Evolutionary conservation across 1,140 invertebrate genomes (phyloP).

Genomic region (Aphis craccivora): DNA sequence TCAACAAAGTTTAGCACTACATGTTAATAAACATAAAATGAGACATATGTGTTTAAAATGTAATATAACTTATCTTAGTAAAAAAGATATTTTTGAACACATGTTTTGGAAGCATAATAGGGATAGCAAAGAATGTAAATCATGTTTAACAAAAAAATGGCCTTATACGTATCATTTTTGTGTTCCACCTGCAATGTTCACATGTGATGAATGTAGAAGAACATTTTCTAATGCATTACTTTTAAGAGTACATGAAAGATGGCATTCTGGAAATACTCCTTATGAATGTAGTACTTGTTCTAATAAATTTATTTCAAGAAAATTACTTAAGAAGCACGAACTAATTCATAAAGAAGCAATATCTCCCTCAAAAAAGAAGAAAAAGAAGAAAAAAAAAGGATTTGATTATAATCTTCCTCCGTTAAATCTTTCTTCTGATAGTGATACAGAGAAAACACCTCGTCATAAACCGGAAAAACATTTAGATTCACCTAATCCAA

Average conservation of each 20-base stretch:
- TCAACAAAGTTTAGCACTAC: conserved; percentile 80
- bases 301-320: conserved; percentile 82
- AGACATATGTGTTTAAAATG: conserved; percentile 85
- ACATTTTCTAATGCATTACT: conserved; percentile 78
- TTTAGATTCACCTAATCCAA: conserved; percentile 29
- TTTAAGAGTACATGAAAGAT: conserved; percentile 81
- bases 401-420: conserved; percentile 75
- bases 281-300: conserved; percentile 77
- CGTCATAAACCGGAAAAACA: conserved; percentile 41
- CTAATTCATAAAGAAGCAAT: conserved; percentile 44
- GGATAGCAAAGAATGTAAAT: conserved; percentile 83
- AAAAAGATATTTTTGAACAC: conserved; percentile 85
- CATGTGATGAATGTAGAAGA: conserved; percentile 80
- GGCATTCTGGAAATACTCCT: conserved; percentile 76
- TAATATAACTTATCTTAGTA: conserved; percentile 83
- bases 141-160: conserved; percentile 87
- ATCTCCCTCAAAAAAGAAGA: conserved; percentile 52
- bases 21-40: conserved; percentile 88
- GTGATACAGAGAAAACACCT: conserved; percentile 66
- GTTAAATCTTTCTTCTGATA: conserved; percentile 80
- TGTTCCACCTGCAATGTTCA: conserved; percentile 76
- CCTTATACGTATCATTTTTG: conserved; percentile 90
- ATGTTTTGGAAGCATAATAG: conserved; percentile 91
- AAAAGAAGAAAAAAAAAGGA: conserved; percentile 61
- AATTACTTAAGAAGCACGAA: conserved; percentile 75